Evolutionary conservation across 2,797 vertebrate genomes (phyloP), one percentile per base, ranked within the genome.

Genomic region (Vespertilio murinus): DNA sequence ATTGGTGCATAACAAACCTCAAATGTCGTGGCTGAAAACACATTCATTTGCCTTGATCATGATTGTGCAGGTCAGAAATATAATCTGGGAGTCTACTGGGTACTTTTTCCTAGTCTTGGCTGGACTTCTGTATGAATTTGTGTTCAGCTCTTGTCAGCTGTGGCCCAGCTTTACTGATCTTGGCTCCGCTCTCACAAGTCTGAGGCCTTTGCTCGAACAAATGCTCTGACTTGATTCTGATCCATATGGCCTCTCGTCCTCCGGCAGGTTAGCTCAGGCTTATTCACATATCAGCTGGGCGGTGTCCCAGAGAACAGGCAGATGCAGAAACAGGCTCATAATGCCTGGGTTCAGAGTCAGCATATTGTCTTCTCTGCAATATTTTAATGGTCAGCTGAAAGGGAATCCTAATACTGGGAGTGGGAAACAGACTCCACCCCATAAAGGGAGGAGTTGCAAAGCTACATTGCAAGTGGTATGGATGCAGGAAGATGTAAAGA

Each of bases 111-210:
- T 92, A 22, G 35, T 75, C 61, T 94, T 45, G 74, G 64, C 64
- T 92, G 20, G 30, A 77, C 8, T 83, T 94, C 30, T 49, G 52
- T 70, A 89, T 83, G 69, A 81, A 45, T 90, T 75, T 83, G 25
- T 91, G 65, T 71, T 92, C 70, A 64, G 40, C 45, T 35, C 54
- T 52, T 70, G 73, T 95, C 80, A 69, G 14, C 45, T 87, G 25
- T 64, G 54, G 49, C 47, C 9, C 61, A 61, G 22, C 28, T 86
- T 67, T 86, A n/a, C 61, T 40, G 33, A 87, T 70, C 54, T 69
- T 92, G n/a, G 23, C 87, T 94, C 30, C 17, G 11, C 4, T 93
- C 20, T 90, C 38, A 16, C 11, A 7, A 56, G 38, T 61, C 25
- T 95, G 61, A 52, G 52, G 49, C 28, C 47, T 88, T 94, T 20